These are phyloP conservation scores for Oenanthe oenanthe DNA, from an alignment of 2,113 vertebrate genomes.

Conservation along the genomic window DNA sequence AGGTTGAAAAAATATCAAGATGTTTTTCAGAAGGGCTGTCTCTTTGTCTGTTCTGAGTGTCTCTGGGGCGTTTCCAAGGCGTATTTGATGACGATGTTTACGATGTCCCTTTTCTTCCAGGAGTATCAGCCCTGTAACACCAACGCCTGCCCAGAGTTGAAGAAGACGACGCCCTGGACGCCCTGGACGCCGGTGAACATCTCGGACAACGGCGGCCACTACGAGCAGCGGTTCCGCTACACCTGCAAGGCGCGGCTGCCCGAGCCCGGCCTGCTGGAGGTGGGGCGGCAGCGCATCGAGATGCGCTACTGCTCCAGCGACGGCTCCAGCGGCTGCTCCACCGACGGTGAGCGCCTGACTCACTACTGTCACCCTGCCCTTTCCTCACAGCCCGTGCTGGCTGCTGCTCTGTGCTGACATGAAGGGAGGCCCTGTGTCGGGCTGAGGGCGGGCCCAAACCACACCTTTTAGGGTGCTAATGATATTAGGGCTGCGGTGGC, in stretches of 20 bases:
- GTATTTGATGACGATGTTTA: not conserved
- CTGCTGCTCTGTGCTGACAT: not conserved
- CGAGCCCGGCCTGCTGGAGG: slow-evolving; percentile 87
- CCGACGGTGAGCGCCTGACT: slow-evolving; percentile 83
- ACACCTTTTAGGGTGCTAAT: too few species aligned
- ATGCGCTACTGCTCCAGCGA: slow-evolving; percentile 98
- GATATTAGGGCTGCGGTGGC: too few species aligned
- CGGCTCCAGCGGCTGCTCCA: slow-evolving; percentile 91
- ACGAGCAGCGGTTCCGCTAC: slow-evolving; percentile 95
- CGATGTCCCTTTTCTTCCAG: slow-evolving; percentile 60
- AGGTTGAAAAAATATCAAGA: not conserved
- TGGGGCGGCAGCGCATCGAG: slow-evolving; percentile 94
- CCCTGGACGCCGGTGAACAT: slow-evolving; percentile 97
- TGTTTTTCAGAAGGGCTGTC: slow-evolving; percentile 16
- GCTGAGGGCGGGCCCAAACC: too few species aligned
- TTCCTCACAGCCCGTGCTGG: too few species aligned
- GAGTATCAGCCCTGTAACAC: slow-evolving; percentile 96
- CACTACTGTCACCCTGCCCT: too few species aligned
- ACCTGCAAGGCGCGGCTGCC: slow-evolving; percentile 94
- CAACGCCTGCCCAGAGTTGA: slow-evolving; percentile 89
- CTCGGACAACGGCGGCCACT: slow-evolving; percentile 94
- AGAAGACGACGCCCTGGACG: slow-evolving; percentile 97
- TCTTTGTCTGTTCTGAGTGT: not conserved
- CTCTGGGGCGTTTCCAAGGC: not conserved
- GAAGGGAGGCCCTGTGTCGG: too few species aligned